These are phyloP conservation scores for Ammodytes dubius DNA, from an alignment of 2,113 vertebrate species.

Conservation along the genomic window DNA sequence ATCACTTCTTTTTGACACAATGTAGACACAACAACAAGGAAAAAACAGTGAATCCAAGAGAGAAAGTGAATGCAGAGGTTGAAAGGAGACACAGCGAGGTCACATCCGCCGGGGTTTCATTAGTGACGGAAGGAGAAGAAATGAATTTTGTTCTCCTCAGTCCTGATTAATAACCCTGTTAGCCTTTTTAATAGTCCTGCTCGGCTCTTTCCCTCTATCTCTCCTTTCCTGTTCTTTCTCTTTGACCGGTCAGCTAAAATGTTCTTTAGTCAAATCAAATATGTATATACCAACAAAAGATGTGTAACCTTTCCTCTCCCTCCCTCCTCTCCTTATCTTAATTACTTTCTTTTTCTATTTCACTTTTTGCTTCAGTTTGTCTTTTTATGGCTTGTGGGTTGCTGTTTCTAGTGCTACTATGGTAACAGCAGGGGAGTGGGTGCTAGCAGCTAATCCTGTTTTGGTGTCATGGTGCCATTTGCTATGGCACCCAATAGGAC, in stretches of 20 bases:
- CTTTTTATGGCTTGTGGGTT: slow-evolving; percentile 72
- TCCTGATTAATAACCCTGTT: slow-evolving; percentile 56
- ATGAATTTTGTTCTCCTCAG: slow-evolving; percentile 18
- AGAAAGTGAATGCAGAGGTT: slow-evolving; percentile 15
- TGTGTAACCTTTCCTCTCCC: slow-evolving; percentile 35
- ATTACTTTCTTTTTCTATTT: slow-evolving; percentile 53
- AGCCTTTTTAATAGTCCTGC: slow-evolving; percentile 31
- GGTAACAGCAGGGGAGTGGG: slow-evolving; percentile 80
- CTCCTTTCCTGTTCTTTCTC: slow-evolving; percentile 22
- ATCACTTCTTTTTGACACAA: not conserved
- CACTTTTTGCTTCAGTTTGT: slow-evolving; percentile 61
- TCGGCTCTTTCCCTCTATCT: slow-evolving; percentile 21
- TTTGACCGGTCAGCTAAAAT: slow-evolving; percentile 44
- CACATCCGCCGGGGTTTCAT: slow-evolving; percentile 26
- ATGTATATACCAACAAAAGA: slow-evolving; percentile 54
- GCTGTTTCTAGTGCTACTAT: slow-evolving; percentile 77
- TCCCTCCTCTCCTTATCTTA: slow-evolving; percentile 23
- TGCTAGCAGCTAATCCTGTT: slow-evolving; percentile 76
- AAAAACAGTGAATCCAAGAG: not conserved
- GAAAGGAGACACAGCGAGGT: slow-evolving; percentile 40
- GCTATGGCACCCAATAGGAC: slow-evolving; percentile 66
- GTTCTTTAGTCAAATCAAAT: slow-evolving; percentile 34
- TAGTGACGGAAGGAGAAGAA: slow-evolving; percentile 26
- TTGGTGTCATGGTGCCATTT: slow-evolving; percentile 77
- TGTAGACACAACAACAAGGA: not conserved